phyloP scores from a whole-genome alignment of 2,797 vertebrate species.

The Falco cherrug region DNA sequence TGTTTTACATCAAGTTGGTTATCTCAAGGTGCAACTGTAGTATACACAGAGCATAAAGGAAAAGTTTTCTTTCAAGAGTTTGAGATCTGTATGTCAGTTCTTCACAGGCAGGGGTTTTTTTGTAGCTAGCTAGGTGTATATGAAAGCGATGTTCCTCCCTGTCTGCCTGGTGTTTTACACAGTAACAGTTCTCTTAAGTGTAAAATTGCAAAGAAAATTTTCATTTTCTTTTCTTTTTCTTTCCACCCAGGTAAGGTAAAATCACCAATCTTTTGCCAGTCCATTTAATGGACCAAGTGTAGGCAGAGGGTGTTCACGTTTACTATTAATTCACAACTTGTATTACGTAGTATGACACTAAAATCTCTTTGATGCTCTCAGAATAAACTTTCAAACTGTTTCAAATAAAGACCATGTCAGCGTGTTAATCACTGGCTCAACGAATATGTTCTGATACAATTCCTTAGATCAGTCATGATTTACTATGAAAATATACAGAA shows the following conservation, averaged over 20 bases:
- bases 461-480: not conserved
- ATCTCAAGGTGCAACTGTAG: not conserved
- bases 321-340: not conserved
- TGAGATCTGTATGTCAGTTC: not conserved
- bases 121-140: not conserved
- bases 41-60: not conserved
- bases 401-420: not conserved
- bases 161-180: not conserved
- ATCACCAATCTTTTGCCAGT: not conserved
- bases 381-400: not conserved
- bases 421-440: not conserved
- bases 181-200: not conserved
- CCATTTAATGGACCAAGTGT: not conserved
- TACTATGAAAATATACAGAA: not conserved
- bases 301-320: not conserved
- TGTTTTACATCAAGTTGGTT: not conserved
- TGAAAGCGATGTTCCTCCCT: not conserved
- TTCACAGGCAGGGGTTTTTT: not conserved
- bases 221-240: not conserved
- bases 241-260: not conserved
- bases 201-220: not conserved
- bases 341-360: not conserved
- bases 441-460: not conserved
- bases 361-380: not conserved
- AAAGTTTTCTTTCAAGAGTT: not conserved